Conservation (phyloP, 2,888 invertebrate genomes). For the Stramonita haemastoma region DNA sequence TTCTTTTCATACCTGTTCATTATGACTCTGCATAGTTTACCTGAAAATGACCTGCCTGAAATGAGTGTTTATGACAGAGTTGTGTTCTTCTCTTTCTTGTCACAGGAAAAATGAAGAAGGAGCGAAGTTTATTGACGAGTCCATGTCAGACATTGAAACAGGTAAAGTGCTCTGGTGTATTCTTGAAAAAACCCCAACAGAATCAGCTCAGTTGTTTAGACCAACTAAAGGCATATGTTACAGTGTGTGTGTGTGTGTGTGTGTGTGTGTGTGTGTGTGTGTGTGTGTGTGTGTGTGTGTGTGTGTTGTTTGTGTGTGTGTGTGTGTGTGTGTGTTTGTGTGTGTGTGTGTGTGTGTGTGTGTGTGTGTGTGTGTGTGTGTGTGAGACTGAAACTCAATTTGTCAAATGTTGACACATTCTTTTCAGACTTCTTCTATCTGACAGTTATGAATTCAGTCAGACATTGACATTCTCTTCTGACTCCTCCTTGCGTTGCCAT, state of each 20-base stretch:
- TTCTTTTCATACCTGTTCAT: too few relatives aligned
- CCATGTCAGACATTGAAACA: slow-evolving; percentile 67
- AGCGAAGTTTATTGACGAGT: slow-evolving; percentile 67
- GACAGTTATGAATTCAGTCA: too few relatives aligned
- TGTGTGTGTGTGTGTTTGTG: too few relatives aligned
- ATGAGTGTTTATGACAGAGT: neutral
- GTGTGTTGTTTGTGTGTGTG: neutral
- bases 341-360: neutral
- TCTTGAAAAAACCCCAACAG: too few relatives aligned
- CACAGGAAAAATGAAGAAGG: slow-evolving; percentile 69
- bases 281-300: neutral
- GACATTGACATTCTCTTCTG: too few relatives aligned
- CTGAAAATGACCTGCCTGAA: too few relatives aligned
- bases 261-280: neutral
- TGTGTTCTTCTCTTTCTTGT: neutral
- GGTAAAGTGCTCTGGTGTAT: slow-evolving; percentile 51
- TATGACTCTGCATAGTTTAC: too few relatives aligned
- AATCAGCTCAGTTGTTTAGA: too few relatives aligned
- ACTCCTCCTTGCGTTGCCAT: too few relatives aligned
- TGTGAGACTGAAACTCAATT: neutral
- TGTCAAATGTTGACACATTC: too few relatives aligned
- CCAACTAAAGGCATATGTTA: neutral
- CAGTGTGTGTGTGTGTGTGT: neutral
- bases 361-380: neutral
- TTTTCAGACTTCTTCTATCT: too few relatives aligned